Conservation (phyloP, 2,797 vertebrate species). For the Spondyliosoma cantharus region DNA sequence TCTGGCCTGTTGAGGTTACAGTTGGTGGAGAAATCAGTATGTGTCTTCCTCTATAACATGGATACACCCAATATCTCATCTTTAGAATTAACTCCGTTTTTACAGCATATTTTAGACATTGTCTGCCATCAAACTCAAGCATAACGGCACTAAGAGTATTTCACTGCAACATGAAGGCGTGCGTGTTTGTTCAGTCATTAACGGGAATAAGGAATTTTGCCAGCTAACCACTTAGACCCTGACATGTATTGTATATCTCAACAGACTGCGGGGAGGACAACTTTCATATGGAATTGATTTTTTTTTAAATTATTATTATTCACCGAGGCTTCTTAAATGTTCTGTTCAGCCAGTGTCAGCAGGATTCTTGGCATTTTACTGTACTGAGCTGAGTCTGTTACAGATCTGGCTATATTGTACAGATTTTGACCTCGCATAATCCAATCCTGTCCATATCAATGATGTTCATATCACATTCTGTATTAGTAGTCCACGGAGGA, state of each 20-base stretch:
- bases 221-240: background rate
- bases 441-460: background rate
- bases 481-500: background rate
- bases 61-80: background rate
- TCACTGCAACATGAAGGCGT: background rate
- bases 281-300: background rate
- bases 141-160: background rate
- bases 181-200: background rate
- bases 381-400: background rate
- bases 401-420: background rate
- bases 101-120: background rate
- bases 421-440: background rate
- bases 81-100: background rate
- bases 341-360: background rate
- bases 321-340: background rate
- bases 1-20: background rate
- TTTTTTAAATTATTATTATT: background rate
- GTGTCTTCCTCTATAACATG: background rate
- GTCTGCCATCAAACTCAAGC: background rate
- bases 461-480: background rate
- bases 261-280: background rate
- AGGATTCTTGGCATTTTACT: constrained; percentile 4
- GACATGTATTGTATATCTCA: background rate
- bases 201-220: background rate
- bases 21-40: background rate